Evolutionary conservation across 2,797 vertebrate genomes (phyloP), one percentile per base, ranked within the genome.

Genomic region (Leptodactylus fallax): DNA sequence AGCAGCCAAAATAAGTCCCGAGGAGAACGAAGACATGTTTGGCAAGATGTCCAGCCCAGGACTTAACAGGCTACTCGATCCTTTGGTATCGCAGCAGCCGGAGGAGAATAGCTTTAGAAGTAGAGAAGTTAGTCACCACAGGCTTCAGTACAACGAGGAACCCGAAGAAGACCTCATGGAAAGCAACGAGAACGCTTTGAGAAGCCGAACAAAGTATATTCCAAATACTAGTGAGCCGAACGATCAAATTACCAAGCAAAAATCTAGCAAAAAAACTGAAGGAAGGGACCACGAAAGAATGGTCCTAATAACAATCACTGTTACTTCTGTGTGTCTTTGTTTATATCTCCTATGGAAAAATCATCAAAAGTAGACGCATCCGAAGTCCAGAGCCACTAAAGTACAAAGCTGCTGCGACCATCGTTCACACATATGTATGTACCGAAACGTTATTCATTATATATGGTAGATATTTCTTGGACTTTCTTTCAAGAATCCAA

Each of bases 41-140:
- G 55, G 49, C 21, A 19, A 11, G 7, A 21, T 1, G 61, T 61
- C 16, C 19, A 36, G 11, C 10, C 3, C 36, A 7, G 53, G 10
- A 10, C 6, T 14, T 56, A 36, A 23, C 23, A 47, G 11, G 2
- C 21, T 3, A 23, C 19, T 13, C n/a, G n/a, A 49, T 21, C 58
- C 7, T 17, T 36, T 16, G 13, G 14, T 12, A 56, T 79, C 67
- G 1, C 36, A 76, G 6, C 23, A 80, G 3, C 83, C 87, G 2
- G 77, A 88, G 71, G 87, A 88, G 61, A 63, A 36, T 12, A 88
- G 77, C 23, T 71, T 53, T 27, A 12, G 12, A 21, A 5, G 25
- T 36, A 47, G 9, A 5, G 76, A 74, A 0, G 6, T 27, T 0
- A 23, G 21, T 11, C 47, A 60, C 2, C 60, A 21, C 12, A n/a